Conservation (phyloP, 2,113 vertebrate genomes). For the Scomber colias region DNA sequence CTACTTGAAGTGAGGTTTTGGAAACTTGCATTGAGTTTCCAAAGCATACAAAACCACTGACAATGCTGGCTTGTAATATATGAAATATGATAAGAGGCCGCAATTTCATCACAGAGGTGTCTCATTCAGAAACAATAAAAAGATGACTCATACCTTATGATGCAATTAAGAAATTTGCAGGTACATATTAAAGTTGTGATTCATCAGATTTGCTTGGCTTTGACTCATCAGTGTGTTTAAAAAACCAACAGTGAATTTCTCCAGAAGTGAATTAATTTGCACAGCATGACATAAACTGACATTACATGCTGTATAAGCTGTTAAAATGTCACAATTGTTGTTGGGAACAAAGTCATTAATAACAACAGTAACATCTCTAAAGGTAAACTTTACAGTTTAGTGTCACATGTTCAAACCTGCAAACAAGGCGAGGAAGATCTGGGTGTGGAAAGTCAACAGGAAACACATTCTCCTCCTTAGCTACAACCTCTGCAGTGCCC, state of each 20-base stretch:
- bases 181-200: constrained; percentile 5
- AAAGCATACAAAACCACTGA: not conserved
- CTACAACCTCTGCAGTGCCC: not conserved
- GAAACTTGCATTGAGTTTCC: not conserved
- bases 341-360: not conserved
- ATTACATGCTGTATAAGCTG: no score
- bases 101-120: not conserved
- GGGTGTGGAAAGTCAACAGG: constrained; percentile 31
- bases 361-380: not conserved
- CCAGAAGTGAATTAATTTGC: no score
- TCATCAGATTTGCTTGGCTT: not conserved
- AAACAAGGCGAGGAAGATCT: not conserved
- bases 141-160: constrained; percentile 17
- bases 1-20: not conserved
- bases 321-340: not conserved
- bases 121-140: not conserved
- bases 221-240: not conserved
- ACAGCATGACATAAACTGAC: not conserved
- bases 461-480: constrained; percentile 6
- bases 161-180: constrained; percentile 13
- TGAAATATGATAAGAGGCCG: no score
- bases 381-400: constrained; percentile 7
- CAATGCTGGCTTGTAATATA: not conserved
- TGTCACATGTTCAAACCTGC: constrained; percentile 43
- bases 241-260: not conserved